These are phyloP conservation scores for Diceros bicornis DNA, from an alignment of 2,797 vertebrate genomes.

Conservation along the genomic window DNA sequence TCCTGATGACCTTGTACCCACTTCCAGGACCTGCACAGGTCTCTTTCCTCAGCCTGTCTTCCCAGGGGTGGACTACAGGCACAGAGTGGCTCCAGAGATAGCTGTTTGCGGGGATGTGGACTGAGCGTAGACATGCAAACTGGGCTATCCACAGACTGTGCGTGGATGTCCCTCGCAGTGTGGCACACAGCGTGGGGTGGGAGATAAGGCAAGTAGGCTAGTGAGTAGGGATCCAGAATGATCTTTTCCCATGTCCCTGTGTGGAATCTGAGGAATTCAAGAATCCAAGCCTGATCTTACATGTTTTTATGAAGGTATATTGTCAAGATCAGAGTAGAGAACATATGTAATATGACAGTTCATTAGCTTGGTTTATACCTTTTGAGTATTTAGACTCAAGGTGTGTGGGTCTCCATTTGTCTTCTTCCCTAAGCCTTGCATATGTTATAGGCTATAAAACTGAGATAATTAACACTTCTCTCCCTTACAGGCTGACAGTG, in stretches of 20 bases:
- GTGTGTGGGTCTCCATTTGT: not conserved
- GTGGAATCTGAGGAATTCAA: not conserved
- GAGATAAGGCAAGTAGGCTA: not conserved
- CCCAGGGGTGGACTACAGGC: not conserved
- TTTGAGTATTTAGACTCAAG: constrained; percentile 11
- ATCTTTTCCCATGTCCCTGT: not conserved
- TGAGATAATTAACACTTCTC: not conserved
- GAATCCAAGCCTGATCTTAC: not conserved
- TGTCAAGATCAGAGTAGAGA: not conserved
- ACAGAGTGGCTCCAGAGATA: not conserved
- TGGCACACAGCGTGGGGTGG: not conserved
- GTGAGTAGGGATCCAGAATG: not conserved
- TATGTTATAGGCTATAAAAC: not conserved
- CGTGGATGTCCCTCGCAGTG: fast-evolving
- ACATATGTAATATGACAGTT: not conserved
- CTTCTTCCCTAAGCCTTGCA: not conserved
- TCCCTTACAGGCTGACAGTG: not conserved
- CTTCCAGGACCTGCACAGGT: not conserved
- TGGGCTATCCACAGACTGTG: not conserved
- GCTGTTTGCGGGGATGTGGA: not conserved
- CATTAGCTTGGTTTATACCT: not conserved
- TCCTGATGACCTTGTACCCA: not conserved
- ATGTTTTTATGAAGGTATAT: not conserved
- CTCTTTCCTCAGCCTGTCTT: not conserved
- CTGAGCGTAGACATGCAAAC: not conserved